These are phyloP conservation scores for Hippocampus abdominalis DNA, from an alignment of 2,113 vertebrate species.

Conservation along the genomic window DNA sequence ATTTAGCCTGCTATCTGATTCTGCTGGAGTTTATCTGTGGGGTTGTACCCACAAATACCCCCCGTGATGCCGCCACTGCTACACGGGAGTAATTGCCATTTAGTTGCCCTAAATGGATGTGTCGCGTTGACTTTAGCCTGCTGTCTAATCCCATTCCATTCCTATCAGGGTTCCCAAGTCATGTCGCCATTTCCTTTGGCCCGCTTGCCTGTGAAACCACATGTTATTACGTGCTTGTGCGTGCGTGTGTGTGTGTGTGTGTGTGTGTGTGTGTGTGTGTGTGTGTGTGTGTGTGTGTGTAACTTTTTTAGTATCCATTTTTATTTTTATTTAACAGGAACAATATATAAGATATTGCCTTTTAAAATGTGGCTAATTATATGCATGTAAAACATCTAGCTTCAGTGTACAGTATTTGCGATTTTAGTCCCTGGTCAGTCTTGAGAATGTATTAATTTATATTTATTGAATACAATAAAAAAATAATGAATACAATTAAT, in stretches of 20 bases:
- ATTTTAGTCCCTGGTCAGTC: no score
- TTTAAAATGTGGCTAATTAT: no score
- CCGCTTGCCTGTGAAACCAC: conserved; percentile 38
- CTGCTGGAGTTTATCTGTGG: not conserved
- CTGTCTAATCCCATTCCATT: conserved; percentile 49
- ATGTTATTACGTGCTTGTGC: conserved; percentile 12
- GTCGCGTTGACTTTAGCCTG: conserved; percentile 52
- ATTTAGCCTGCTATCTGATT: not conserved
- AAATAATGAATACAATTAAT: no score
- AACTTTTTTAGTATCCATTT: no score
- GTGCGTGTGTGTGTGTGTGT: not conserved
- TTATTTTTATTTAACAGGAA: no score
- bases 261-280: no score
- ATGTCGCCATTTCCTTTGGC: conserved; percentile 46
- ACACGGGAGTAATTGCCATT: conserved; percentile 50
- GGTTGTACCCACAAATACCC: not conserved
- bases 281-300: no score
- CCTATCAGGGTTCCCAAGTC: conserved; percentile 44
- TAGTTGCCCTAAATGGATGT: conserved; percentile 59
- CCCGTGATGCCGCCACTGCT: not conserved
- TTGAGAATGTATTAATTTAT: no score
- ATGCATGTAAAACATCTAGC: no score
- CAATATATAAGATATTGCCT: no score
- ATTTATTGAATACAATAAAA: no score
- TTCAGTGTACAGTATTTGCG: no score